Evolutionary conservation across 2,888 invertebrate species (phyloP).

Genomic region (Ichneumoninae sp.): DNA sequence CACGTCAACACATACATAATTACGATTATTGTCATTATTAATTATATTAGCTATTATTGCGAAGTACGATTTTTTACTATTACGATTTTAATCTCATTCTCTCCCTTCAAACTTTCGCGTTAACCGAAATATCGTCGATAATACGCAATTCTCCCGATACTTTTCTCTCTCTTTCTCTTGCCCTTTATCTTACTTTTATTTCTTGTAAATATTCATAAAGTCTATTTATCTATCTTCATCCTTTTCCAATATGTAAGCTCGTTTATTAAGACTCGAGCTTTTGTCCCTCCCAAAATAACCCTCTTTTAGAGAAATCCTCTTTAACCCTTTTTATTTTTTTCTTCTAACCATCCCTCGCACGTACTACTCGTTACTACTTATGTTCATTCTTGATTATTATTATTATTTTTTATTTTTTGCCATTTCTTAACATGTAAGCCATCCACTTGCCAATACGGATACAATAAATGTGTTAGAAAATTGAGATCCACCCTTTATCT

Average conservation of each 20-base stretch:
- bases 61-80: slow-evolving; percentile 58
- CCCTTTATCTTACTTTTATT: slow-evolving; percentile 40
- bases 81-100: slow-evolving; percentile 50
- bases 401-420: slow-evolving; percentile 71
- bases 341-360: slow-evolving; percentile 69
- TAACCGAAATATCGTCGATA: slow-evolving; percentile 19
- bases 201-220: slow-evolving; percentile 71
- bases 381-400: slow-evolving; percentile 68
- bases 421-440: slow-evolving; percentile 82
- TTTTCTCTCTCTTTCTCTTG: not conserved
- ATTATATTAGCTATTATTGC: slow-evolving; percentile 51
- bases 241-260: slow-evolving; percentile 37
- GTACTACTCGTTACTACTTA: slow-evolving; percentile 76
- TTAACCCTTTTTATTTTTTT: slow-evolving; percentile 75
- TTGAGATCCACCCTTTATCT: slow-evolving; percentile 67
- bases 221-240: slow-evolving; percentile 61
- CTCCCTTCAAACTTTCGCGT: slow-evolving; percentile 30
- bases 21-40: slow-evolving; percentile 68
- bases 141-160: not conserved
- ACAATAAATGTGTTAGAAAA: slow-evolving; percentile 83
- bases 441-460: slow-evolving; percentile 83
- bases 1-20: slow-evolving; percentile 71
- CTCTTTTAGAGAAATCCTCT: not conserved
- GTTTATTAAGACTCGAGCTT: slow-evolving; percentile 29
- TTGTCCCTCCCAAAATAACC: slow-evolving; percentile 75